Conservation (phyloP, 2,113 vertebrate species). For the Nycticryphes semicollaris region DNA sequence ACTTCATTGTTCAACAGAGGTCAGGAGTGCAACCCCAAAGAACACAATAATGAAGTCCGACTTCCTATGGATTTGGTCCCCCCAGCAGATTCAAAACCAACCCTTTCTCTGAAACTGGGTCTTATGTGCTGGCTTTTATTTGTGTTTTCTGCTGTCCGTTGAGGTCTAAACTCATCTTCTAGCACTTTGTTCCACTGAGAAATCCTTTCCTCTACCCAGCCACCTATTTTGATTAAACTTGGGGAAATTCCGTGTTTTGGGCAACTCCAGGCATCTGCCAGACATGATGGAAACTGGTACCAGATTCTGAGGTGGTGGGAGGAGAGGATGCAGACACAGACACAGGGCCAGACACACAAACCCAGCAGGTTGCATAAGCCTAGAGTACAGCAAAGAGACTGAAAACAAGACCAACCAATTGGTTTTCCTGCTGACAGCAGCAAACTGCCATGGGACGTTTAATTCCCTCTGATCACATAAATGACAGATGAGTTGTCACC, state of each 20-base stretch:
- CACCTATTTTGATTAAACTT: not conserved
- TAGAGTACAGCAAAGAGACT: not conserved
- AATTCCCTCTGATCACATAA: not conserved
- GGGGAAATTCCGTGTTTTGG: not conserved
- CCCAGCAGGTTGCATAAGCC: not conserved
- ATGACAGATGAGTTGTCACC: not conserved
- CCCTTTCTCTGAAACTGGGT: not conserved
- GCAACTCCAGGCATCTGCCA: not conserved
- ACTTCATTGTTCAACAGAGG: not conserved
- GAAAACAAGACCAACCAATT: not conserved
- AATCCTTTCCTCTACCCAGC: not conserved
- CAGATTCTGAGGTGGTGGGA: not conserved
- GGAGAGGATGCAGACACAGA: not conserved
- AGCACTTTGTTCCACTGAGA: not conserved
- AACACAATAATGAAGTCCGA: not conserved
- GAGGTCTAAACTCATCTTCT: not conserved
- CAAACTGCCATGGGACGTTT: not conserved
- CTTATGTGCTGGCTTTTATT: not conserved
- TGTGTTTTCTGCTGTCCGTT: not conserved
- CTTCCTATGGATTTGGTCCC: not conserved
- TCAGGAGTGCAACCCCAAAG: not conserved
- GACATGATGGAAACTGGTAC: not conserved
- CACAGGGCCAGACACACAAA: too few relatives aligned
- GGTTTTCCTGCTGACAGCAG: slow-evolving; percentile 6
- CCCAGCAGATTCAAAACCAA: not conserved